Conservation (phyloP, 2,888 invertebrate species). For the Tetheella fluctuosa region DNA sequence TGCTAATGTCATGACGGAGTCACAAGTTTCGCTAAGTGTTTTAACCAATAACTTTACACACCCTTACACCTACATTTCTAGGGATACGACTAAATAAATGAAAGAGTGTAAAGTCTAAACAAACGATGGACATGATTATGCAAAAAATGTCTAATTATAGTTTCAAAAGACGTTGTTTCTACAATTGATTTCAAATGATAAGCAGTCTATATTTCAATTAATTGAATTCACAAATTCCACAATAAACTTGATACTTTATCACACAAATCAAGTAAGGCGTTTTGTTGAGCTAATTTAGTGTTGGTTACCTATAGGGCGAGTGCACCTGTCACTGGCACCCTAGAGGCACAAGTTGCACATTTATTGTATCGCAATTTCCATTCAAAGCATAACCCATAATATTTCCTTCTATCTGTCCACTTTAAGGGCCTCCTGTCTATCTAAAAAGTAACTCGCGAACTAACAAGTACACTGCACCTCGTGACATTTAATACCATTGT, state of each 20-base stretch:
- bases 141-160: neutral
- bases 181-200: neutral
- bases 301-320: slow-evolving; percentile 25
- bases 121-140: no score
- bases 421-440: slow-evolving; percentile 66
- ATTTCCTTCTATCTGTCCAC: slow-evolving; percentile 50
- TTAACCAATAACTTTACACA: neutral
- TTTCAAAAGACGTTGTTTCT: neutral
- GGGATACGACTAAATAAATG: no score
- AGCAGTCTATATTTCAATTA: neutral
- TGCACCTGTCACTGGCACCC: slow-evolving; percentile 52
- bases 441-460: slow-evolving; percentile 34
- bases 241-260: neutral
- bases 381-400: slow-evolving; percentile 49
- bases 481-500: slow-evolving; percentile 26
- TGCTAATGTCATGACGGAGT: slow-evolving; percentile 15
- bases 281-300: neutral
- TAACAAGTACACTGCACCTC: slow-evolving; percentile 7
- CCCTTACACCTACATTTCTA: neutral
- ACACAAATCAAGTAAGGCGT: neutral
- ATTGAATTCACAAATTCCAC: neutral
- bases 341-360: slow-evolving; percentile 38
- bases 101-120: no score
- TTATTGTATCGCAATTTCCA: slow-evolving; percentile 57
- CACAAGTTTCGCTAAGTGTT: neutral